These are phyloP conservation scores for Tromatobia lineatoria DNA, from an alignment of 2,888 invertebrate genomes.

Conservation along the genomic window DNA sequence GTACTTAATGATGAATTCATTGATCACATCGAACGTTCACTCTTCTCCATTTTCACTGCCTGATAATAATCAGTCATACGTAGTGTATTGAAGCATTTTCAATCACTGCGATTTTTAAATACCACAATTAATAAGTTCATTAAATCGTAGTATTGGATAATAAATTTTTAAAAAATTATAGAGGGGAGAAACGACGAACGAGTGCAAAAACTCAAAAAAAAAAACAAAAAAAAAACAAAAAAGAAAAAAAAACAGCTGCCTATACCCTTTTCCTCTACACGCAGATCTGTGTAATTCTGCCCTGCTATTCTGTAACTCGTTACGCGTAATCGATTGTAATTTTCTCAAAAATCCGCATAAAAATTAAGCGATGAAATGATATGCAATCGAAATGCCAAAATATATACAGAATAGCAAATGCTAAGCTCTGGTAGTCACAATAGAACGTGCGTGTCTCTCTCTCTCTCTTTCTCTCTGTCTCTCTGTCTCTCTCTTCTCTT, in stretches of 20 bases:
- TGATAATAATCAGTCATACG: slow-evolving; percentile 1
- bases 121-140: neutral
- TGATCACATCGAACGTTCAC: neutral
- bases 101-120: neutral
- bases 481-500: neutral
- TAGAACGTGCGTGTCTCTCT: slow-evolving; percentile 53
- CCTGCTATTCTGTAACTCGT: slow-evolving; percentile 47
- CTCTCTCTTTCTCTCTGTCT: slow-evolving; percentile 9
- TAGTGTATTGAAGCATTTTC: neutral
- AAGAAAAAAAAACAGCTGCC: slow-evolving; percentile 29
- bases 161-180: neutral
- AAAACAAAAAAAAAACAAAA: neutral
- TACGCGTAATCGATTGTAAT: slow-evolving; percentile 8
- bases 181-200: slow-evolving; percentile 30
- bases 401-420: slow-evolving; percentile 55
- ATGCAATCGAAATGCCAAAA: slow-evolving; percentile 3
- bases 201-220: slow-evolving; percentile 4
- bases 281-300: slow-evolving; percentile 61
- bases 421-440: slow-evolving; percentile 53
- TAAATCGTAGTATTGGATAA: neutral
- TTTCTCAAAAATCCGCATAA: neutral
- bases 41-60: slow-evolving; percentile 17
- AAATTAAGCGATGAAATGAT: neutral
- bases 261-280: slow-evolving; percentile 48
- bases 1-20: neutral